Base-by-base conservation (phyloP, 2,113 vertebrate species). In the Amblyopsis rosae region DNA sequence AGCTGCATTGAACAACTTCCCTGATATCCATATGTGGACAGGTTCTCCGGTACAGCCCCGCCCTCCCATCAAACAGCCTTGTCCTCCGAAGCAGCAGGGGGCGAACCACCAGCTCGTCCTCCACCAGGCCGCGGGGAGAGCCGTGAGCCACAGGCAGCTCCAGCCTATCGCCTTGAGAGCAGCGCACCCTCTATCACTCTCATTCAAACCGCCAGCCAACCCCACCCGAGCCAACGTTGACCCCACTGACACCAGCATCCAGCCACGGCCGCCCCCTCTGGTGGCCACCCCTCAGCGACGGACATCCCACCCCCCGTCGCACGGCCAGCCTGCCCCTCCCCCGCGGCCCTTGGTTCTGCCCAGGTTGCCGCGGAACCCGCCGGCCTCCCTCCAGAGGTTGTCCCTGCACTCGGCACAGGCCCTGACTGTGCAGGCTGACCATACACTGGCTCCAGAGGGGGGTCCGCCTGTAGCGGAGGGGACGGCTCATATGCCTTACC, bases 401-500 rank as follows among this genome's bases (percentile, higher is more conserved):
- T 93, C 95, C 0, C 72, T 96, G 78, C 94, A 93, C 75, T 93
- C 96, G 1, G 92, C 96, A 83, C 96, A 92, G 46, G 91, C 94
- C 68, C 82, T 96, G 77, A 91, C 95, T 60, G 87, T 95, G 54
- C 94, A 95, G 89, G 94, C 96, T 59, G 94, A 94, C 35, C 95
- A 93, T 74, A 80, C 95, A 86, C 90, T 96, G 87, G 90, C 95
- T 70, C 94, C 93, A 3, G 94, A 95, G 87, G 94, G 92, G 46
- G 95, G 95, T 48, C 93, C 95, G 66, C 95, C 96, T 46, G 94
- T 94, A 49, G 93, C 94, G 0, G 95, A 96, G 89, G 93, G 94
- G 47, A 87, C 96, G 83, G 93, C 95, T 84, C 95, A 95, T 90
- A 91, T 97, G 90, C 95, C 95, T 6, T 96, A 95, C 92, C 94